A percentile compares a stretch with the other conserved stretches of the same genome.
phyloP scores from a whole-genome alignment of 2,113 vertebrate species.

The Caranx ignobilis region DNA sequence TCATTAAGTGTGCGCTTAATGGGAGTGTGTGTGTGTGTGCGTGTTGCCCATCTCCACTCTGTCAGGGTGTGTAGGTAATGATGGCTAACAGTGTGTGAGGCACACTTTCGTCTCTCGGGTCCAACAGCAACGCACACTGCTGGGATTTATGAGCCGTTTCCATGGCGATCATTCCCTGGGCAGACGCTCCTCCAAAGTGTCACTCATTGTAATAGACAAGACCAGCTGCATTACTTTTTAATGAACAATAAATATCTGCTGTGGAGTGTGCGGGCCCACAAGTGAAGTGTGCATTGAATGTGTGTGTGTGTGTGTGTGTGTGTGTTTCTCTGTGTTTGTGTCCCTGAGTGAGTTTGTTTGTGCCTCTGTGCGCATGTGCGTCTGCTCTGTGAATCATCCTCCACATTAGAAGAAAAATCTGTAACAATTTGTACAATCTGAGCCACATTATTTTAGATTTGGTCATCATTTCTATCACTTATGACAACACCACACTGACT shows the following conservation, averaged over 20 bases:
- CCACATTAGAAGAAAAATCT: neutral
- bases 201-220: constrained; percentile 58
- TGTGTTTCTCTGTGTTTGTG: neutral
- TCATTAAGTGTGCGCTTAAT: constrained; percentile 39
- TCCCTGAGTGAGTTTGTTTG: neutral
- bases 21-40: neutral
- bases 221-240: constrained; percentile 53
- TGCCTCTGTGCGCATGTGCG: constrained; percentile 1
- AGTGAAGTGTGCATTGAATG: neutral
- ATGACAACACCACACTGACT: neutral
- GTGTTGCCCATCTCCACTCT: constrained; percentile 1
- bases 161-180: constrained; percentile 50
- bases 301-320: neutral
- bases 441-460: neutral
- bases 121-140: constrained; percentile 55
- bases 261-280: constrained; percentile 3
- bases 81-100: constrained; percentile 53
- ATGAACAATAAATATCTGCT: constrained; percentile 51
- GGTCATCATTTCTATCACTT: neutral
- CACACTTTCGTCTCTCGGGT: constrained; percentile 38
- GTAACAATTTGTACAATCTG: neutral
- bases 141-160: constrained; percentile 67
- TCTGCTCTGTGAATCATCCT: neutral
- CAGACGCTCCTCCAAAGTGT: constrained; percentile 40
- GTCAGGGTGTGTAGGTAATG: constrained; percentile 23